Percentiles rank a stretch among this genome's conserved stretches.
These are phyloP conservation scores for Dicrostonyx torquatus DNA, from an alignment of 2,797 vertebrate genomes.

Conservation along the genomic window DNA sequence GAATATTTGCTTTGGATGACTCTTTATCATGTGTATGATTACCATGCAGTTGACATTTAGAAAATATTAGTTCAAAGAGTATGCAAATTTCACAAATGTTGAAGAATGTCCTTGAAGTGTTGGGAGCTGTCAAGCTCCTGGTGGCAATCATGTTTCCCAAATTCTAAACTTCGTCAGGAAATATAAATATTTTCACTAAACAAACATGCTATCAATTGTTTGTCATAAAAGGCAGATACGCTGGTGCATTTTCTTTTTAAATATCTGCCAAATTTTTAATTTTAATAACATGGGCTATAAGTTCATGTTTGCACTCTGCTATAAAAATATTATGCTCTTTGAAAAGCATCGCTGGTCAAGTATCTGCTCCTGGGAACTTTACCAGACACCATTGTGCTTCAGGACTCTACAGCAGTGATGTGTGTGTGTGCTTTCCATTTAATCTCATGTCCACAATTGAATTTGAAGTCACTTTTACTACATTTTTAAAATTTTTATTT, in stretches of 20 bases:
- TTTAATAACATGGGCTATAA: not conserved
- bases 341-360: not conserved
- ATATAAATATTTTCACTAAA: not conserved
- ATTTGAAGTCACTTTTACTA: not conserved
- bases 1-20: not conserved
- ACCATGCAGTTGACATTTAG: conserved; percentile 10
- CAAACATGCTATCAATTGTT: not conserved
- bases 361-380: not conserved
- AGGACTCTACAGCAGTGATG: not conserved
- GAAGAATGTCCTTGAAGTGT: not conserved
- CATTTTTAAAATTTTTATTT: no score
- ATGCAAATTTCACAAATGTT: conserved; percentile 17
- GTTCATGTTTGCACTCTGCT: not conserved
- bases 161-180: not conserved
- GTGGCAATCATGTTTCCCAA: not conserved
- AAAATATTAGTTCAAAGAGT: conserved; percentile 6
- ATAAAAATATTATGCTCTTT: not conserved
- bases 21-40: not conserved
- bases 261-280: not conserved
- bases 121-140: not conserved
- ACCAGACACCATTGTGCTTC: not conserved
- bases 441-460: not conserved
- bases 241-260: not conserved
- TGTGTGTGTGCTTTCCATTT: not conserved
- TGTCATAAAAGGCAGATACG: not conserved